Evolutionary conservation across 2,797 vertebrate genomes (phyloP).

Genomic region (Syndactyla subalaris): DNA sequence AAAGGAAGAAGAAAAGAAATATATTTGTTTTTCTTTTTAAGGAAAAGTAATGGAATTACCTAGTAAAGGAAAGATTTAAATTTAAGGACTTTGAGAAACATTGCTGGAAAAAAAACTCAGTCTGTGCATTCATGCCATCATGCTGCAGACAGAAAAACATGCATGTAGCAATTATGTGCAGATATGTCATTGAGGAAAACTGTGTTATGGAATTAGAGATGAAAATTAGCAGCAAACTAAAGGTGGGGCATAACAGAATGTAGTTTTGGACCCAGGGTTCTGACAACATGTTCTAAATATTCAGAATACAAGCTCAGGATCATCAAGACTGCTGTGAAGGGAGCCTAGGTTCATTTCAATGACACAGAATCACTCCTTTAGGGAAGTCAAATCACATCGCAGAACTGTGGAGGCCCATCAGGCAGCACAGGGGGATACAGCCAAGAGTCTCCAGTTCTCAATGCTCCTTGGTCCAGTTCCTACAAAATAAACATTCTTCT

Average conservation of each 20-base stretch:
- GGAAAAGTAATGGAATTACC: neutral
- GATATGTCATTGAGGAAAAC: neutral
- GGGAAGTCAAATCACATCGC: neutral
- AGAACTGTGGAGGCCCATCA: neutral
- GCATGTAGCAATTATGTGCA: neutral
- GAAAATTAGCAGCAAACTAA: neutral
- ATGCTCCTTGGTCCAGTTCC: neutral
- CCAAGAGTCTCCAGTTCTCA: neutral
- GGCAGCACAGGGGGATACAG: neutral
- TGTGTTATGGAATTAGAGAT: neutral
- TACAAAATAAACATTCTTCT: constrained; percentile 31
- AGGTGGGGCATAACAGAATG: neutral
- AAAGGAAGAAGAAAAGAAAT: neutral
- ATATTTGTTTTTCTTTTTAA: neutral
- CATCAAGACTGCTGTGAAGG: neutral
- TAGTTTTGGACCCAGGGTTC: neutral
- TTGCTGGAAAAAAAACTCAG: rapidly evolving
- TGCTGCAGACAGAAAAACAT: neutral
- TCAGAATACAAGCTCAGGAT: neutral
- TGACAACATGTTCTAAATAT: neutral
- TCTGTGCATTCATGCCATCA: neutral
- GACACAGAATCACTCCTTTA: neutral
- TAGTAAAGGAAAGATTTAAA: neutral
- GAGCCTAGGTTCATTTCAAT: neutral
- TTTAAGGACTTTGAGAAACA: neutral